Base-by-base conservation (phyloP, 2,113 vertebrate genomes). In the Colinus virginianus region DNA sequence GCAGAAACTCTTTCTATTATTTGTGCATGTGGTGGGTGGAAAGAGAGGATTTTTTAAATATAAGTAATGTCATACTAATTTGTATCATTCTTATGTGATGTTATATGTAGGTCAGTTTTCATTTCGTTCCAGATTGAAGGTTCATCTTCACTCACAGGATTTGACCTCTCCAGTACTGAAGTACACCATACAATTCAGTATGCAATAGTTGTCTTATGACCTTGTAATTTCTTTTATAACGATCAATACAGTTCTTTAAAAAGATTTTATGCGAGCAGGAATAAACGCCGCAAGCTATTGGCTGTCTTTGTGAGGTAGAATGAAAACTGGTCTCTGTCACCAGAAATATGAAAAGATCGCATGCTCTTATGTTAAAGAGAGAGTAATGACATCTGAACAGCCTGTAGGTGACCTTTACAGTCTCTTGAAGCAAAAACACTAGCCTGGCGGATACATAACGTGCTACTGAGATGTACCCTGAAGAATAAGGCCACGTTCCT, bases 391-490 rank as follows among this genome's bases (percentile, higher is more conserved):
- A 89, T 59, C 79, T 77, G 58, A 72, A 75, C 55, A 80, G 49
- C 62, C 78, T 23, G 58, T 20, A 3, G 2, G 79, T 72, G 89
- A 94, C 87, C 78, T 95, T 78, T 49, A 62, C 78, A 80, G 72
- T 58, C 92, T 72, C 84, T 78, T 71, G 84, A 78, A 80, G 69
- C 64, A 78, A 68, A 93, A 69, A 7, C 26, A 14, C 7, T 12
- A 16, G 38, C 49, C 68, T 79, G 63, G 17, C 88, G 71, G 36
- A 80, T 59, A 26, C 11, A 42, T 8, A 22, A 49, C n/a, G 38
- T 51, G 26, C 68, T 36, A n/a, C 79, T 11, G 2, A 63, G 51
- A 19, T 9, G 19, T 17, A 36, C 76, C 76, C 75, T 51, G 81
- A 63, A 77, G 80, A 15, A 45, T 51, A 34, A 87, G 59, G 55